Percentiles rank a stretch among this genome's conserved stretches.
Evolutionary conservation across 2,797 vertebrate species (phyloP).

Genomic region (Sparidentex hasta): DNA sequence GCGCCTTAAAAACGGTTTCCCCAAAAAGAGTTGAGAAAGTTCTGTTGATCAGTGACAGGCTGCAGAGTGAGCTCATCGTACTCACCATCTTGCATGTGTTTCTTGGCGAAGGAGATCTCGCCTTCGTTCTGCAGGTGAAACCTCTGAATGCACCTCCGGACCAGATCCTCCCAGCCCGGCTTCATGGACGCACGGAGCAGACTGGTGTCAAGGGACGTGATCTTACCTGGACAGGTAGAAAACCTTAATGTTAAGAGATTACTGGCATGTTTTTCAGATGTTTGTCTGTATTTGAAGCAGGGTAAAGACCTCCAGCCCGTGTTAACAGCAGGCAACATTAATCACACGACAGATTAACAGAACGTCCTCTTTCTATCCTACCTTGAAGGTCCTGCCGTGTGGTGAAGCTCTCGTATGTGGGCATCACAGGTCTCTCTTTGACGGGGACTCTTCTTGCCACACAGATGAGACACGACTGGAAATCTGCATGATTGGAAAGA

Average conservation of each 20-base stretch:
- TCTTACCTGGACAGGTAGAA: slow-evolving; percentile 88
- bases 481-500: slow-evolving; percentile 83
- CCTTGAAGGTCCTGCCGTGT: slow-evolving; percentile 97
- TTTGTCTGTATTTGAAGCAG: background rate
- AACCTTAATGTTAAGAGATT: background rate
- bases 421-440: slow-evolving; percentile 92
- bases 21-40: background rate
- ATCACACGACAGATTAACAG: background rate
- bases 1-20: background rate
- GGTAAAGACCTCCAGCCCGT: too few species aligned
- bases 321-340: too few species aligned
- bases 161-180: slow-evolving; percentile 98
- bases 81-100: slow-evolving; percentile 96
- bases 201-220: slow-evolving; percentile 96
- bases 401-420: slow-evolving; percentile 94
- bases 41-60: background rate
- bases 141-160: slow-evolving; percentile 95
- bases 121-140: slow-evolving; percentile 95
- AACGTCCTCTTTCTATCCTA: slow-evolving; percentile 58
- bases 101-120: slow-evolving; percentile 94
- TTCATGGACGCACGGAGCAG: slow-evolving; percentile 95
- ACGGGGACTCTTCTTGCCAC: slow-evolving; percentile 95
- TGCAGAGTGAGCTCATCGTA: background rate
- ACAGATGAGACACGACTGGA: slow-evolving; percentile 98
- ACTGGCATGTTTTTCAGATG: background rate